Evolutionary conservation across 1,140 invertebrate species (phyloP).

Genomic region (Calephelis virginiensis): DNA sequence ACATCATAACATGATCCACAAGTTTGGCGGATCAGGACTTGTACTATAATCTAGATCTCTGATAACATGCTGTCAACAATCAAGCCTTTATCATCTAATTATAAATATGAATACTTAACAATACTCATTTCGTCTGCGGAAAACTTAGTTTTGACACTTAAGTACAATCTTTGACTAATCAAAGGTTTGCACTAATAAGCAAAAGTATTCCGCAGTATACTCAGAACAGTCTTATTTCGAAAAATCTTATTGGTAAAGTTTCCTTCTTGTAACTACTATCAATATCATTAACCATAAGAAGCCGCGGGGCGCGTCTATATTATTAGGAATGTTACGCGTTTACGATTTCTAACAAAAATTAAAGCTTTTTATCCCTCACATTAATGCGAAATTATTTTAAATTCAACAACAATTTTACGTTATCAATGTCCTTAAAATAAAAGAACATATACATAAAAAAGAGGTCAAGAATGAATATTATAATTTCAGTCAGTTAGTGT

Average conservation of each 20-base stretch:
- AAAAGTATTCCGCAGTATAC: slow-evolving; percentile 35
- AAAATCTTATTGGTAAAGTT: slow-evolving; percentile 33
- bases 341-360: slow-evolving; percentile 34
- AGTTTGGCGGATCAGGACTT: slow-evolving; percentile 23
- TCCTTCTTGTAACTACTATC: background rate
- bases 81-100: slow-evolving; percentile 39
- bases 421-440: too few species aligned
- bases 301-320: slow-evolving; percentile 35
- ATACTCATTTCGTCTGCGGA: slow-evolving; percentile 46
- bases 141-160: slow-evolving; percentile 28
- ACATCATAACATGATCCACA: slow-evolving; percentile 26
- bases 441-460: too few species aligned
- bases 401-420: background rate
- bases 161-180: slow-evolving; percentile 22
- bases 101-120: slow-evolving; percentile 54
- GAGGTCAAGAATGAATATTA: too few species aligned
- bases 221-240: slow-evolving; percentile 49
- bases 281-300: slow-evolving; percentile 25
- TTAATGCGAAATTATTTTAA: slow-evolving; percentile 7
- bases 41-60: slow-evolving; percentile 22
- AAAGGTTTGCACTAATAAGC: slow-evolving; percentile 2
- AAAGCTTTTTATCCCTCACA: slow-evolving; percentile 36
- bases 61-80: background rate
- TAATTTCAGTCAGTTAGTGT: too few species aligned
- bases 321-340: slow-evolving; percentile 38